phyloP scores from a whole-genome alignment of 2,888 invertebrate genomes.

The Blastobasis lacticolella region DNA sequence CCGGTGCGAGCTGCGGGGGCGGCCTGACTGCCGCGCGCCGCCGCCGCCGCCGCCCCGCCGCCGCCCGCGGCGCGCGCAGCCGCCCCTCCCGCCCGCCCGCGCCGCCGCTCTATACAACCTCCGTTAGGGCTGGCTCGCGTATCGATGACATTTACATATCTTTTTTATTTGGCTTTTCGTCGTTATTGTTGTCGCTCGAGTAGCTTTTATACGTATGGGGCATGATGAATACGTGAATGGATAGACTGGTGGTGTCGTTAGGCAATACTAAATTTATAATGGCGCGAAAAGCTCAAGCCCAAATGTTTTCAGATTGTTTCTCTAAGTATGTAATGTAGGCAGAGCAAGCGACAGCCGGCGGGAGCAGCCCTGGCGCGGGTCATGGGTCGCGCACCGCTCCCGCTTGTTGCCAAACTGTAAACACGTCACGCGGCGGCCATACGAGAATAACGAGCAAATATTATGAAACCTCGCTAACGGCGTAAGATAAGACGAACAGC shows the following conservation, averaged over 20 bases:
- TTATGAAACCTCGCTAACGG: not conserved
- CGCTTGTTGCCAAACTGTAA: not conserved
- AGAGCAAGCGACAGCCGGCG: slow-evolving; percentile 25
- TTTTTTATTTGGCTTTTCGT: not conserved
- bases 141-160: not conserved
- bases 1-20: slow-evolving; percentile 65
- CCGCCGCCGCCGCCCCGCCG: slow-evolving; percentile 23
- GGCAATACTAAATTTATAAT: too few species aligned
- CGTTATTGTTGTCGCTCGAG: not conserved
- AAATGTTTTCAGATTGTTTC: not conserved
- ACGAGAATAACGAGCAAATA: not conserved
- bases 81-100: slow-evolving; percentile 16
- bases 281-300: not conserved
- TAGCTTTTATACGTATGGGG: not conserved
- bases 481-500: slow-evolving; percentile 15
- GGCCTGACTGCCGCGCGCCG: slow-evolving; percentile 55
- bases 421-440: not conserved
- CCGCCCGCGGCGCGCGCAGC: slow-evolving; percentile 20
- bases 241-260: too few species aligned
- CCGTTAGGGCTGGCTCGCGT: slow-evolving; percentile 41
- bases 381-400: slow-evolving; percentile 1
- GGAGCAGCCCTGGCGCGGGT: slow-evolving; percentile 9
- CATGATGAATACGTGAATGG: not conserved
- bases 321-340: slow-evolving; percentile 23
- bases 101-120: slow-evolving; percentile 48